Percentiles rank a stretch among this genome's conserved stretches.
phyloP scores from a whole-genome alignment of 2,888 invertebrate genomes.

The Masnerella sp. region DNA sequence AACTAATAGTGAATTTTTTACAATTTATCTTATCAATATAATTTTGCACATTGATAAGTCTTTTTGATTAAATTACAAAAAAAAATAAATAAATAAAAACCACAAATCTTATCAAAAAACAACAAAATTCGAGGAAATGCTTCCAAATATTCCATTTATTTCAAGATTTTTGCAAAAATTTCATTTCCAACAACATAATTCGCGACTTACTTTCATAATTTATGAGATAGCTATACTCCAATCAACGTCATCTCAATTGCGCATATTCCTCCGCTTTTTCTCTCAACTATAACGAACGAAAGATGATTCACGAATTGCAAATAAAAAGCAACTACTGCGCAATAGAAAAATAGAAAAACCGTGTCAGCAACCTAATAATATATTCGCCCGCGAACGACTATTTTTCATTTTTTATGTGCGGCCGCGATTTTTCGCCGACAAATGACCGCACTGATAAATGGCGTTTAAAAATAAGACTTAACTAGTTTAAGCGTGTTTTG shows the following conservation, averaged over 20 bases:
- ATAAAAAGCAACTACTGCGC: slow-evolving; percentile 19
- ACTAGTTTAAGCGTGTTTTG: slow-evolving; percentile 20
- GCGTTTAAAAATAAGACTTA: too few species aligned
- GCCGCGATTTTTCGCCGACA: slow-evolving; percentile 18
- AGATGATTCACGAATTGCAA: slow-evolving; percentile 14
- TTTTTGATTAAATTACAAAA: too few species aligned
- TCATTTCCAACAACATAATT: neutral
- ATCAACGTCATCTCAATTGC: slow-evolving; percentile 14
- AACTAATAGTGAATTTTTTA: too few species aligned
- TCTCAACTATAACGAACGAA: slow-evolving; percentile 8
- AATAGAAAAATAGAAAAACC: slow-evolving; percentile 15
- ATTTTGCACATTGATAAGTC: too few species aligned
- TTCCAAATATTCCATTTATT: too few species aligned
- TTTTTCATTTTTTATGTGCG: too few species aligned
- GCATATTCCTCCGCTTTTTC: neutral
- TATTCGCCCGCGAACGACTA: neutral
- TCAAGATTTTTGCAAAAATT: too few species aligned
- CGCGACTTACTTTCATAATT: slow-evolving; percentile 1
- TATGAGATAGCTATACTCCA: slow-evolving; percentile 13
- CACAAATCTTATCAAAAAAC: too few species aligned
- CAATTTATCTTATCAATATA: too few species aligned
- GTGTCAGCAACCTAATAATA: slow-evolving; percentile 5
- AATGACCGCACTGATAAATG: slow-evolving; percentile 9
- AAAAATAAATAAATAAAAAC: too few species aligned
- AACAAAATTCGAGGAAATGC: too few species aligned